Evolutionary conservation across 1,140 invertebrate species (phyloP).

Genomic region (Drosophila pseudoananassae): DNA sequence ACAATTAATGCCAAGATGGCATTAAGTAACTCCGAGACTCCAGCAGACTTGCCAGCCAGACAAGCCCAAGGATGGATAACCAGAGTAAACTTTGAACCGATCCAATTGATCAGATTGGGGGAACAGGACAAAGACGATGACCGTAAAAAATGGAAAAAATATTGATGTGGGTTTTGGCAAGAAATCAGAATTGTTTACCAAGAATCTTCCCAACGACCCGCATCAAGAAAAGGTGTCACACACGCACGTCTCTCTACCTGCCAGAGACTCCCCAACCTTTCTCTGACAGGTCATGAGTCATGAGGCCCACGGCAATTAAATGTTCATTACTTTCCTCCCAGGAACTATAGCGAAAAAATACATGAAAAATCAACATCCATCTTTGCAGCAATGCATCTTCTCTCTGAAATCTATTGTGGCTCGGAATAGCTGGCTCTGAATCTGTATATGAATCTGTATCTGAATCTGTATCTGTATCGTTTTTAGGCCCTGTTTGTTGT

Average conservation of each 20-base stretch:
- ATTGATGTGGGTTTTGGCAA: constrained; percentile 50
- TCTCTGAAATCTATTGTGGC: constrained; percentile 15
- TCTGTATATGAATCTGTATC: constrained; percentile 5
- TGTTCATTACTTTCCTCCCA: constrained; percentile 40
- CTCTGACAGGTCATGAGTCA: constrained; percentile 38
- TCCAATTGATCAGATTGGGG: constrained; percentile 23
- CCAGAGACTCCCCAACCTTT: constrained; percentile 9
- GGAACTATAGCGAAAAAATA: constrained; percentile 33
- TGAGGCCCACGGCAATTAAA: constrained; percentile 60
- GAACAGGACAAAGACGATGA: constrained; percentile 18
- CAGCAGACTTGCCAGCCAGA: constrained; percentile 4
- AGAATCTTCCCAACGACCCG: constrained; percentile 53
- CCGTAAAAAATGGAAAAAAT: constrained; percentile 17
- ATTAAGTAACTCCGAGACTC: constrained; percentile 2
- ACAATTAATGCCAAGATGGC: constrained; percentile 66
- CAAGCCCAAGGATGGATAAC: constrained; percentile 34
- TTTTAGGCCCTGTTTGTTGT: constrained; percentile 46
- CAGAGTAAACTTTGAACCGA: constrained; percentile 20
- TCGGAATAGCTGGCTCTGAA: background rate
- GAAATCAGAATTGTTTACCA: constrained; percentile 36
- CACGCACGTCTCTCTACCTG: constrained; percentile 6
- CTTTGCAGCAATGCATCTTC: constrained; percentile 19
- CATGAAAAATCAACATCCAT: constrained; percentile 40
- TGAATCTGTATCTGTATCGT: constrained; percentile 10
- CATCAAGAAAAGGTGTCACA: constrained; percentile 47